These are phyloP conservation scores for Papilio dardanus DNA, from an alignment of 1,140 invertebrate genomes.

Conservation along the genomic window DNA sequence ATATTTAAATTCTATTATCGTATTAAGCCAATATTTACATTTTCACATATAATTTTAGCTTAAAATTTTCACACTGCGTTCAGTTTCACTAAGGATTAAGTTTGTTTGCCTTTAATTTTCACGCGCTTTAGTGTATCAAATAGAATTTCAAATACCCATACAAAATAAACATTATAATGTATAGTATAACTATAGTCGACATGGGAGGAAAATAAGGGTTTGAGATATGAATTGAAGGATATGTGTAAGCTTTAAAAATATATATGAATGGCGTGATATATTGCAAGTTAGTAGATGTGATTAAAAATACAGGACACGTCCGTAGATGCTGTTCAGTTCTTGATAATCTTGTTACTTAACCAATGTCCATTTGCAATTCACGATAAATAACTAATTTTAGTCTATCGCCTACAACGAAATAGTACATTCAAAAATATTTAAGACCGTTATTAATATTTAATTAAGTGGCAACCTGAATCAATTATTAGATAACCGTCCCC, in stretches of 20 bases:
- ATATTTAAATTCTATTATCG: constrained; percentile 14
- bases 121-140: background rate
- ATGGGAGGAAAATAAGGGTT: background rate
- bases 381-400: too few species aligned
- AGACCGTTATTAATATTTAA: background rate
- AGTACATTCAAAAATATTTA: background rate
- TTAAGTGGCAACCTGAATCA: background rate
- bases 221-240: too few species aligned
- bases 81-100: background rate
- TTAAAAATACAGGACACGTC: too few species aligned
- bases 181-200: too few species aligned
- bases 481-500: background rate
- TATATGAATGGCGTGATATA: background rate
- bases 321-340: too few species aligned
- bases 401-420: background rate
- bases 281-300: too few species aligned
- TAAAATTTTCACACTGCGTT: background rate
- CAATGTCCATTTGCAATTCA: too few species aligned
- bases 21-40: constrained; percentile 18
- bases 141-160: background rate
- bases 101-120: background rate
- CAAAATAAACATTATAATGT: background rate
- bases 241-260: background rate
- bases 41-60: constrained; percentile 14
- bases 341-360: too few species aligned